Evolutionary conservation across 2,888 invertebrate genomes (phyloP), one percentile per base, ranked within the genome.

Genomic region (Oxyscelio sp.): DNA sequence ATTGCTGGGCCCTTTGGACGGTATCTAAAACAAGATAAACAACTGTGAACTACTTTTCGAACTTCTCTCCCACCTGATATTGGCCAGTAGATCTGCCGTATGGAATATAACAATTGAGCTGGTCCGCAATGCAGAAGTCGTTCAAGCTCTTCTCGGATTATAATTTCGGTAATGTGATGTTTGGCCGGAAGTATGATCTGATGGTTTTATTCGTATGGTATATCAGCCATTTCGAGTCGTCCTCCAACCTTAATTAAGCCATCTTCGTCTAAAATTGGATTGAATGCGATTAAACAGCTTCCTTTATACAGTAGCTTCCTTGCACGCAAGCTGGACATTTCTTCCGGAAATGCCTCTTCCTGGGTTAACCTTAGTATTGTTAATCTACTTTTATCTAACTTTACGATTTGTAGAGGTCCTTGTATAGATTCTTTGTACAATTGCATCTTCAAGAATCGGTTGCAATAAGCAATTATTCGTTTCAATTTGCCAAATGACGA

Each of bases 11-110:
- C 38, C 15, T n/a, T 15, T 8, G 84, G 84, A 13, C 59, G 58
- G 6, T 68, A 45, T 13, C 70, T 63, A 19, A 68, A 79, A 43
- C 82, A 86, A 8, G 15, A 19, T 11, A 75, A 21, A 38, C 86
- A 82, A 1, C 21, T 27, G 4, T 24, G 56, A 4, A 59, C 17
- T 3, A 80, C 19, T 17, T 82, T 84, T 11, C 58, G 52, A 3
- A 48, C 80, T 61, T 77, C 83, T 38, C 54, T 11, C 9, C 38
- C 9, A 11, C 66, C 66, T n/a, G 52, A 66, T 13, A 52, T 2
- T 2, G 38, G 66, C 52, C 66, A 66, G n/a, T 66, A 66, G 6
- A 0, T 52, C 21, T 52, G 45, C 0, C 63, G 48, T 19, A 65
- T 31, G 0, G 63, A 0, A 11, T 65, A 34, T 17, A 65, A 31